These are phyloP conservation scores for Fissipunctia ypsillon DNA, from an alignment of 2,888 invertebrate species.

Conservation along the genomic window DNA sequence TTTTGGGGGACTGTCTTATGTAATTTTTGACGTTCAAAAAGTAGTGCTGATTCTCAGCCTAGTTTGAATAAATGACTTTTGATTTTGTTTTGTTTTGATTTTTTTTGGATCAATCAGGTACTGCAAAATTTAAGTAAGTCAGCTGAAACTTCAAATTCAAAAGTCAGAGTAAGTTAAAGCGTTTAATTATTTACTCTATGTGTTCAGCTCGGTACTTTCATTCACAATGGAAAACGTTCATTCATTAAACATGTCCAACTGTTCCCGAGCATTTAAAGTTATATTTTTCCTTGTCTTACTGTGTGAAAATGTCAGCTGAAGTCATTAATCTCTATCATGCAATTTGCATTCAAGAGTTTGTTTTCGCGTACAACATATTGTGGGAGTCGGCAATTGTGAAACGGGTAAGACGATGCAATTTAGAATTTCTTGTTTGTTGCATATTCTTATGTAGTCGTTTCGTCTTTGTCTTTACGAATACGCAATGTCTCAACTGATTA, in stretches of 20 bases:
- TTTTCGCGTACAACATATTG: slow-evolving; percentile 57
- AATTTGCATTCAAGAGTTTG: slow-evolving; percentile 62
- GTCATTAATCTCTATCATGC: slow-evolving; percentile 55
- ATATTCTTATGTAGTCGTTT: slow-evolving; percentile 30
- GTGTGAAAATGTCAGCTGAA: slow-evolving; percentile 51
- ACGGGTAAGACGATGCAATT: slow-evolving; percentile 40
- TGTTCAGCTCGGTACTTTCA: slow-evolving; percentile 32
- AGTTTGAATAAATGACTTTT: too few species aligned
- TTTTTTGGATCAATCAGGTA: slow-evolving; percentile 4
- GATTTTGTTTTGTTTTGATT: too few species aligned
- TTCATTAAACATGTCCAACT: slow-evolving; percentile 62
- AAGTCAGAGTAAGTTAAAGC: neutral
- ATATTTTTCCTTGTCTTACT: slow-evolving; percentile 54
- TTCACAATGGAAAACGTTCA: slow-evolving; percentile 58
- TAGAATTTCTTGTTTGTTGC: slow-evolving; percentile 39
- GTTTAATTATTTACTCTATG: slow-evolving; percentile 12
- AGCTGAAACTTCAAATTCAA: neutral
- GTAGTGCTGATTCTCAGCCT: too few species aligned
- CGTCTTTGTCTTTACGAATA: slow-evolving; percentile 29
- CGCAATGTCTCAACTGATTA: neutral
- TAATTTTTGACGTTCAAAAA: too few species aligned
- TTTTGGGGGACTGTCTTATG: too few species aligned
- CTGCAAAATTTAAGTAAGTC: neutral
- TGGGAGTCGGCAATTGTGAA: slow-evolving; percentile 51
- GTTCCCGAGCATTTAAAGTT: slow-evolving; percentile 51